These are phyloP conservation scores for Panzeria rudis DNA, from an alignment of 2,888 invertebrate genomes.

Conservation along the genomic window DNA sequence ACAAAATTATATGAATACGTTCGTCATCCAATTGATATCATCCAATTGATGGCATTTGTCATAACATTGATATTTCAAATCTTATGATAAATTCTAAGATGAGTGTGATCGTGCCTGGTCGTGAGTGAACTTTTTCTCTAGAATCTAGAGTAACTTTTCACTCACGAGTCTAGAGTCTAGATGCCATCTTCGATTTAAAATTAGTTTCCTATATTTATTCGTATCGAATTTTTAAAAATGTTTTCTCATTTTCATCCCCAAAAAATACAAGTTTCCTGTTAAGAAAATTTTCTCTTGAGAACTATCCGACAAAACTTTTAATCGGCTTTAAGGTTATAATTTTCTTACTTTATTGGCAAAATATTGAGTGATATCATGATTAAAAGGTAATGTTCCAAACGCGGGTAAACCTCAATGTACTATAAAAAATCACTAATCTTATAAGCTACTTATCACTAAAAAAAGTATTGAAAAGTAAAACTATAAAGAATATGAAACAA, in stretches of 20 bases:
- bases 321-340: conserved; percentile 24
- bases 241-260: neutral
- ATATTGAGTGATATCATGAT: conserved; percentile 42
- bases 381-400: neutral
- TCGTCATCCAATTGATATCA: no score
- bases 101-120: no score
- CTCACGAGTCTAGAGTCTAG: no score
- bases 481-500: conserved; percentile 3
- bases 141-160: no score
- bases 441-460: conserved; percentile 57
- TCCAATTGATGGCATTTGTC: no score
- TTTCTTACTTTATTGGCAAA: conserved; percentile 42
- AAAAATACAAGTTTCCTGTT: neutral
- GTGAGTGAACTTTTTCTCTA: no score
- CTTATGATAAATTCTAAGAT: no score
- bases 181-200: neutral
- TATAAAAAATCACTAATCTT: conserved; percentile 40
- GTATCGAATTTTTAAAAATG: neutral
- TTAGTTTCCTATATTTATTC: neutral
- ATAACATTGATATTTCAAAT: no score
- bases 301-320: neutral
- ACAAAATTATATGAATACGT: no score
- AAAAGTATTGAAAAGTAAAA: conserved; percentile 10
- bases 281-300: neutral
- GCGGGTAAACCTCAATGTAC: conserved; percentile 18